A percentile compares a stretch with the other conserved stretches of the same genome.
Evolutionary conservation across 2,113 vertebrate species (phyloP).

Genomic region (Agelaius phoeniceus): DNA sequence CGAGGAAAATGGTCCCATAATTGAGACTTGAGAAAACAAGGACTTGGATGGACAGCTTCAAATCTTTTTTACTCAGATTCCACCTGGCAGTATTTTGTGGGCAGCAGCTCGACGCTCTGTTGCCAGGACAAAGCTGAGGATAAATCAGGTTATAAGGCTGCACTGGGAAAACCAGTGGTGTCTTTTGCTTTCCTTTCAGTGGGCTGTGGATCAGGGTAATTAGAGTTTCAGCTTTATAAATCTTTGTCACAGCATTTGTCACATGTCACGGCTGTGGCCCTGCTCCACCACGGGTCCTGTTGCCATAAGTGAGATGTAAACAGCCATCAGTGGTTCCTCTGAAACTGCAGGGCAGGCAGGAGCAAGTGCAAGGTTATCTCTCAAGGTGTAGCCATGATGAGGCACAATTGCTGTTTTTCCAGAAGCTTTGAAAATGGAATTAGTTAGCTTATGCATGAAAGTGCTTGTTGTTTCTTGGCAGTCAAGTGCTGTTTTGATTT

Average conservation of each 20-base stretch:
- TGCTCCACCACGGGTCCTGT: neutral
- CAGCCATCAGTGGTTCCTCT: neutral
- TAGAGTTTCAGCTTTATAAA: neutral
- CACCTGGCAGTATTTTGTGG: neutral
- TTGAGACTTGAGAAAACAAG: neutral
- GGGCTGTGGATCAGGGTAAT: neutral
- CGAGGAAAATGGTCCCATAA: neutral
- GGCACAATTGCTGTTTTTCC: neutral
- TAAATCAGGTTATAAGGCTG: neutral
- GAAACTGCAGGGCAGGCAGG: neutral
- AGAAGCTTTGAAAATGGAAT: neutral
- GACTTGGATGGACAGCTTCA: neutral
- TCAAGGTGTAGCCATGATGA: neutral
- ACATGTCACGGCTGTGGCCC: neutral
- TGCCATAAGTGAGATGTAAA: neutral
- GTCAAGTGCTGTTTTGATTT: conserved; percentile 41
- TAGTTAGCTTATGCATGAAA: neutral
- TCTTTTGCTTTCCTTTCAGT: neutral
- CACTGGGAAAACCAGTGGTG: neutral
- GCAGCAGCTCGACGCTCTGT: neutral
- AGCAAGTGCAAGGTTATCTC: neutral
- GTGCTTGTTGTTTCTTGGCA: conserved; percentile 33
- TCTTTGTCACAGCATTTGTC: neutral
- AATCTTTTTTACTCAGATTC: neutral
- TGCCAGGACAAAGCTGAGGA: neutral